phyloP scores from a whole-genome alignment of 2,113 vertebrate genomes.

The Hyperopisus bebe region DNA sequence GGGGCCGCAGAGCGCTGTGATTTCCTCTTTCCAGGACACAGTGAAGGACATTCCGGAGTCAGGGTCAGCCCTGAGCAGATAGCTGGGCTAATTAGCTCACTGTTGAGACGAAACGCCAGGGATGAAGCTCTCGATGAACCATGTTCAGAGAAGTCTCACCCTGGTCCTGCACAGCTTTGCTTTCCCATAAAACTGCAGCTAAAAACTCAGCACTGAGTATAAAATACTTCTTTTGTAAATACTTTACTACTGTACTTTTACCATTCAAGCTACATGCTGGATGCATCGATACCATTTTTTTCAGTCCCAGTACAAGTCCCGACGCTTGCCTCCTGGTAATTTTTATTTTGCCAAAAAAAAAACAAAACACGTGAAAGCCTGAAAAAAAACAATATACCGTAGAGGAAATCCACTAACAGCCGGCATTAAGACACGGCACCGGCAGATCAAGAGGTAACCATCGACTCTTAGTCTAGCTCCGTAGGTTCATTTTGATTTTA shows the following conservation, averaged over 20 bases:
- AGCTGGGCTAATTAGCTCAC: not conserved
- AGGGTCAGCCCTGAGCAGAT: not conserved
- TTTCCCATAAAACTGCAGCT: not conserved
- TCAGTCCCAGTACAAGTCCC: not conserved
- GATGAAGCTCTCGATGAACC: not conserved
- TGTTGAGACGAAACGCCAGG: not conserved
- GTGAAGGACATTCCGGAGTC: not conserved
- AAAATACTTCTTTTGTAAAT: not conserved
- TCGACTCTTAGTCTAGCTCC: not conserved
- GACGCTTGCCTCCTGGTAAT: not conserved
- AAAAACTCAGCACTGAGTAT: not conserved
- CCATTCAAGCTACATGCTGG: not conserved
- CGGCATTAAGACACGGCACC: not conserved
- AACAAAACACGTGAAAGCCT: not conserved
- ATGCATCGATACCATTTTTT: not conserved
- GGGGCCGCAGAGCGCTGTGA: not conserved
- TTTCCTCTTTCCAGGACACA: not conserved
- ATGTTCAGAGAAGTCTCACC: not conserved
- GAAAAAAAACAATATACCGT: not conserved
- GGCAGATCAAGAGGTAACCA: not conserved
- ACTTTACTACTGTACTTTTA: not conserved
- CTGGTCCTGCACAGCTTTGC: not conserved
- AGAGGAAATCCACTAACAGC: not conserved
- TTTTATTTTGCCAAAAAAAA: not conserved
- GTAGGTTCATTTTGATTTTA: not conserved